A percentile compares a stretch with the other conserved stretches of the same genome.
Conservation (phyloP, 2,797 vertebrate species). For the Vespertilio murinus region DNA sequence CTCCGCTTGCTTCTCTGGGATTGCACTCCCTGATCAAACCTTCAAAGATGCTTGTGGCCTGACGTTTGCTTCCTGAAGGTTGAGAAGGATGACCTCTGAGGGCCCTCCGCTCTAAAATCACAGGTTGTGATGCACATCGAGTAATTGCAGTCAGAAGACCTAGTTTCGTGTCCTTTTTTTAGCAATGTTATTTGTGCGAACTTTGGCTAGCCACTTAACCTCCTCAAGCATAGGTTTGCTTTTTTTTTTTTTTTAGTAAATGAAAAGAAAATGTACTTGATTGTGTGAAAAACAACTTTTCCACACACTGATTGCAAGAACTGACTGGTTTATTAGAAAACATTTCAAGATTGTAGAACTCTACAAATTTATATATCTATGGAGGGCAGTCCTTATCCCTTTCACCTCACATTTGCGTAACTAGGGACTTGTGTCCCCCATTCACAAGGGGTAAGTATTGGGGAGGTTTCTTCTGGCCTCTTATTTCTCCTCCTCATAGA, state of each 20-base stretch:
- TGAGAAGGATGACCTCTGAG: neutral
- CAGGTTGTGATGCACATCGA: neutral
- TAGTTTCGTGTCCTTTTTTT: constrained; percentile 4
- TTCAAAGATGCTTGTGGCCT: neutral
- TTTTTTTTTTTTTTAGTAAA: constrained; percentile 1
- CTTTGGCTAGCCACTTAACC: neutral
- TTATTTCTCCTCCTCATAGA: neutral
- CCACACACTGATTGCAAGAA: neutral
- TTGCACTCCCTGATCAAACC: neutral
- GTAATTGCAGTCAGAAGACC: neutral
- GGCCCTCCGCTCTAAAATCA: neutral
- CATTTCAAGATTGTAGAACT: neutral
- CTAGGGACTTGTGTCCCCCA: neutral
- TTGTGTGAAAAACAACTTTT: neutral
- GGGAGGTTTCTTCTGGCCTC: neutral
- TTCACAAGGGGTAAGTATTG: neutral
- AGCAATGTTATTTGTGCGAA: neutral
- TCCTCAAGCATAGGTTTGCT: neutral
- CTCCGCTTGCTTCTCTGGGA: neutral
- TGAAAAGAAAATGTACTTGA: neutral
- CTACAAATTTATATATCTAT: neutral
- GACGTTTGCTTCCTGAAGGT: neutral
- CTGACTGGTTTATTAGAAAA: neutral
- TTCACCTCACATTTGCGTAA: neutral
- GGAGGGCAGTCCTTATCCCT: neutral